Percentiles rank a stretch among this genome's conserved stretches.
Evolutionary conservation across 2,797 vertebrate species (phyloP).

Genomic region (Hydrolagus colliei): DNA sequence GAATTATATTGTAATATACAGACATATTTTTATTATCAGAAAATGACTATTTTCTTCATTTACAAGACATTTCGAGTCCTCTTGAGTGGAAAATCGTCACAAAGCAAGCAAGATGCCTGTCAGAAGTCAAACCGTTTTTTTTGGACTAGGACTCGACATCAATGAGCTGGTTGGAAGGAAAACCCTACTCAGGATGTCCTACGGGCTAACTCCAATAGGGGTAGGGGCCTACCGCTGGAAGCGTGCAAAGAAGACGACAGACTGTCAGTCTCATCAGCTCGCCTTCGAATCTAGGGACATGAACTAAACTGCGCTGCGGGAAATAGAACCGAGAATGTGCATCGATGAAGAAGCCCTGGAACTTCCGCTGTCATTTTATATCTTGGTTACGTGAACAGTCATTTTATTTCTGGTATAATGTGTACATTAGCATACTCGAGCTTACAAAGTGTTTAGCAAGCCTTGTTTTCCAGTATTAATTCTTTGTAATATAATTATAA

Average conservation of each 20-base stretch:
- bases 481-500: slow-evolving; percentile 74
- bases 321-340: slow-evolving; percentile 17
- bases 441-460: slow-evolving; percentile 55
- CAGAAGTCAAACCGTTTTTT: slow-evolving; percentile 12
- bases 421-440: slow-evolving; percentile 26
- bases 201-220: neutral
- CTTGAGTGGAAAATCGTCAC: slow-evolving; percentile 27
- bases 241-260: neutral
- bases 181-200: neutral
- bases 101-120: neutral
- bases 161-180: neutral
- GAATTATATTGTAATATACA: slow-evolving; percentile 99
- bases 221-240: neutral
- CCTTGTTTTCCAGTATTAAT: slow-evolving; percentile 74
- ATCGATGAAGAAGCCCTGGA: slow-evolving; percentile 21
- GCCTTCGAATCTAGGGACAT: slow-evolving; percentile 6
- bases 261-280: slow-evolving; percentile 7
- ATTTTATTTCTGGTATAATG: slow-evolving; percentile 26
- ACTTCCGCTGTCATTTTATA: slow-evolving; percentile 27
- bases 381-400: slow-evolving; percentile 27
- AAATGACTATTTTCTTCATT: slow-evolving; percentile 75
- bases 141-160: slow-evolving; percentile 12
- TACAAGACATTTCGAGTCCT: slow-evolving; percentile 48
- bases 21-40: slow-evolving; percentile 99
- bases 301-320: slow-evolving; percentile 14